Percentiles rank a stretch among this genome's conserved stretches.
phyloP scores from a whole-genome alignment of 2,888 invertebrate species.

The Dexiosoma caninum region DNA sequence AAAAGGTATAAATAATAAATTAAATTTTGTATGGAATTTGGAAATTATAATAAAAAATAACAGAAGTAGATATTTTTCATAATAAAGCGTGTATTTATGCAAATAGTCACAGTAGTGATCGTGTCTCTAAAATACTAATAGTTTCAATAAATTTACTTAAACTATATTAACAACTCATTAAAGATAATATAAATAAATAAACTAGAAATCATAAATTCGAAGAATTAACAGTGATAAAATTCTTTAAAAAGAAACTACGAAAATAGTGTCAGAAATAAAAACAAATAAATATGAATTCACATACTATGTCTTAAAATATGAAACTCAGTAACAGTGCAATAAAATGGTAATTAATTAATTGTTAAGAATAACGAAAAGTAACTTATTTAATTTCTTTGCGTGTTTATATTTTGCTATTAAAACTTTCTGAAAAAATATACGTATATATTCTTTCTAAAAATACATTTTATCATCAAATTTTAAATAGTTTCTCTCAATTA shows the following conservation, averaged over 20 bases:
- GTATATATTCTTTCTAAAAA: constrained; percentile 47
- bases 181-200: constrained; percentile 10
- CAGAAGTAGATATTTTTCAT: background rate
- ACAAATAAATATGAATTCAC: background rate
- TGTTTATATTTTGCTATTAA: background rate
- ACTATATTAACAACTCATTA: constrained; percentile 11
- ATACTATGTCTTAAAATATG: background rate
- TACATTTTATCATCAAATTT: constrained; percentile 29
- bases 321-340: background rate
- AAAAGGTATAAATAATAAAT: too few species aligned
- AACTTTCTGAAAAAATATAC: constrained; percentile 33
- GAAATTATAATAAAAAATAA: constrained; percentile 14
- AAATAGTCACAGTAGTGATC: background rate
- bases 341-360: constrained; percentile 1
- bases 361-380: background rate
- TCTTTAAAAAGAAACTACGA: background rate
- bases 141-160: constrained; percentile 5
- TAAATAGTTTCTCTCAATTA: constrained; percentile 26
- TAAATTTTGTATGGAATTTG: too few species aligned
- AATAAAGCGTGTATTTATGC: constrained; percentile 8
- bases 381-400: background rate
- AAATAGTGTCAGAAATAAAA: background rate
- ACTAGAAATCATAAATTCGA: background rate
- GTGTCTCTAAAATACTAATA: background rate
- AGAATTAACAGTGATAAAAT: constrained; percentile 7